Conservation (phyloP, 2,797 vertebrate species). For the Percopsis omiscomaycus region DNA sequence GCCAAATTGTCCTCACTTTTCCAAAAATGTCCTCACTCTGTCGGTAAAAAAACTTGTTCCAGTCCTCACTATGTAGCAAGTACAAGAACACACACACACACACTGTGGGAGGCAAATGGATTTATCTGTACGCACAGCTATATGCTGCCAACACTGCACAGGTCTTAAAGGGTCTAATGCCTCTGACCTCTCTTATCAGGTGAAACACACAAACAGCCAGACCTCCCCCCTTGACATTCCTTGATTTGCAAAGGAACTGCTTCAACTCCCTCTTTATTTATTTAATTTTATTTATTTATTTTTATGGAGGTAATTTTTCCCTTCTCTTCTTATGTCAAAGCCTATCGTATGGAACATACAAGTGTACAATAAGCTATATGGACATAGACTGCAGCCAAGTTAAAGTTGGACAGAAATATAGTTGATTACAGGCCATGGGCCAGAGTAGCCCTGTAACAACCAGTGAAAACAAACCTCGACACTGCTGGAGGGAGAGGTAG, state of each 20-base stretch:
- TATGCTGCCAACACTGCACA: slow-evolving; percentile 49
- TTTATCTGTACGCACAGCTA: slow-evolving; percentile 55
- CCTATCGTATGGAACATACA: too few species aligned
- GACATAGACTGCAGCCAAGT: too few species aligned
- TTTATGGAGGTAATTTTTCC: neutral
- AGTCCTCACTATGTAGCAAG: neutral
- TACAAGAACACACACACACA: slow-evolving; percentile 31
- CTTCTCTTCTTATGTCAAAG: too few species aligned
- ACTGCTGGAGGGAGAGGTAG: too few species aligned
- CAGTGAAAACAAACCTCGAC: too few species aligned
- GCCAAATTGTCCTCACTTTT: too few species aligned
- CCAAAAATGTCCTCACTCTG: too few species aligned
- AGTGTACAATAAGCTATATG: too few species aligned
- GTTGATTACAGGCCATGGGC: too few species aligned
- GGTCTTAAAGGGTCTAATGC: slow-evolving; percentile 46
- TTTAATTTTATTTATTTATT: neutral
- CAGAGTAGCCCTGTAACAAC: too few species aligned
- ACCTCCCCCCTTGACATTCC: slow-evolving; percentile 35
- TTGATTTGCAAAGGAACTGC: slow-evolving; percentile 11
- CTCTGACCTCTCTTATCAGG: slow-evolving; percentile 55
- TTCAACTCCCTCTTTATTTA: neutral
- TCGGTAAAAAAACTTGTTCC: too few species aligned
- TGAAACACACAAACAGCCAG: slow-evolving; percentile 18
- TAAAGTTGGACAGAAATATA: too few species aligned
- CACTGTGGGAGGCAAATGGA: slow-evolving; percentile 53